Base-by-base conservation (phyloP, 2,888 invertebrate genomes). In the Orthonevra nobilis region DNA sequence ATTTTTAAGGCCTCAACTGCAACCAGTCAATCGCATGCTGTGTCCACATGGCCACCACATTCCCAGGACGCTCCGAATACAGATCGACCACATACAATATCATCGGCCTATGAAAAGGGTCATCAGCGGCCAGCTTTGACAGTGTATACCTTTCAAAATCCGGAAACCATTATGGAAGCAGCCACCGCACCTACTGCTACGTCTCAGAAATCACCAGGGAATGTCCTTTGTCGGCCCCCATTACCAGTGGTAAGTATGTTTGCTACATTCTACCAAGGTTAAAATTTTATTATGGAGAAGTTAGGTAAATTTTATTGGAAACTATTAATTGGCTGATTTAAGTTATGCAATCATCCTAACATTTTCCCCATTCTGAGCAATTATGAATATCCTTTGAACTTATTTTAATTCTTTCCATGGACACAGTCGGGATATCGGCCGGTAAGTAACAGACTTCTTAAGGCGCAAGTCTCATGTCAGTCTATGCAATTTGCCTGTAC, bases 51-150 rank as follows among this genome's bases (percentile, higher is more conserved):
- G 89, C 89, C 89, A 82, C 88, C 89, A 85, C 89, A 89, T 86
- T 87, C 88, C 83, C 89, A 89, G 84, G 89, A 89, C 82, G 86
- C 83, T 73, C 86, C 87, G 82, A 93, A 95, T 89, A 93, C 92
- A 66, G 96, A 96, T 82, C 91, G 97, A 81, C 97, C 97, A 0
- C 97, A 97, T 86, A 97, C 97, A 42, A 97, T 97, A 85, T 97
- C 97, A 3, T 94, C 96, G 81, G 96, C 94, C 5, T 97, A 97
- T 86, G 96, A 96, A 88, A 94, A 95, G 84, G 92, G 92, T n/a
- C 95, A 95, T 89, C 93, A 94, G 81, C 92, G 97, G 73, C 94
- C 97, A 10, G 94, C 96, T 0, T 90, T 97, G 26, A 95, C 95
- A 81, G 95, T 94, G 26, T 96, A 96, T 88, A 96, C 97, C 84